Percentiles rank a stretch among this genome's conserved stretches.
Evolutionary conservation across 2,888 invertebrate genomes (phyloP).

Genomic region (Lathronympha strigana): DNA sequence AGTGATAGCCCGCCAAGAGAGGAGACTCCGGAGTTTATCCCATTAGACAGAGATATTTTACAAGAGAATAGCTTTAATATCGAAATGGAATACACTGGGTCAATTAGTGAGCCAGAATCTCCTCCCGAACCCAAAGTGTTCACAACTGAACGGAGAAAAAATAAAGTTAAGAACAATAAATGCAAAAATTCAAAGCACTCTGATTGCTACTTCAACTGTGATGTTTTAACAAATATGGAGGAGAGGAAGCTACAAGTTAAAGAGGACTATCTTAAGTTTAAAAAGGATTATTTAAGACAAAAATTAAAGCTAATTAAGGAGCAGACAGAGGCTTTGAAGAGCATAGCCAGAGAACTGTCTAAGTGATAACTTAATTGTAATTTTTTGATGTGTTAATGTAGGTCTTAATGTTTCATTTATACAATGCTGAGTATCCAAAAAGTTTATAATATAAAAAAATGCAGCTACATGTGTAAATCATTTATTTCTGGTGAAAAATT

Average conservation of each 20-base stretch:
- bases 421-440: conserved; percentile 23
- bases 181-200: conserved; percentile 54
- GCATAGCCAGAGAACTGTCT: conserved; percentile 70
- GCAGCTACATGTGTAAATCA: too few species aligned
- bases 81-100: conserved; percentile 53
- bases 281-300: conserved; percentile 73
- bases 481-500: too few species aligned
- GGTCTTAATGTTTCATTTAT: conserved; percentile 16
- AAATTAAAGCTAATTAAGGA: conserved; percentile 70
- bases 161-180: conserved; percentile 48
- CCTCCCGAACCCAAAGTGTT: conserved; percentile 65
- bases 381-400: conserved; percentile 2
- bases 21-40: conserved; percentile 61
- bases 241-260: conserved; percentile 69
- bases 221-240: conserved; percentile 67
- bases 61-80: conserved; percentile 52
- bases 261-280: conserved; percentile 74
- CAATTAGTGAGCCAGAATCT: conserved; percentile 65
- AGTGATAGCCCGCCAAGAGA: conserved; percentile 52
- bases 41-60: conserved; percentile 52
- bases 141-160: conserved; percentile 44
- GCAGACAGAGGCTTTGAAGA: conserved; percentile 75
- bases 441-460: conserved; percentile 3
- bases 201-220: conserved; percentile 69
- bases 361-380: conserved; percentile 38